These are phyloP conservation scores for Tenodera sinensis DNA, from an alignment of 2,888 invertebrate species.

Conservation along the genomic window DNA sequence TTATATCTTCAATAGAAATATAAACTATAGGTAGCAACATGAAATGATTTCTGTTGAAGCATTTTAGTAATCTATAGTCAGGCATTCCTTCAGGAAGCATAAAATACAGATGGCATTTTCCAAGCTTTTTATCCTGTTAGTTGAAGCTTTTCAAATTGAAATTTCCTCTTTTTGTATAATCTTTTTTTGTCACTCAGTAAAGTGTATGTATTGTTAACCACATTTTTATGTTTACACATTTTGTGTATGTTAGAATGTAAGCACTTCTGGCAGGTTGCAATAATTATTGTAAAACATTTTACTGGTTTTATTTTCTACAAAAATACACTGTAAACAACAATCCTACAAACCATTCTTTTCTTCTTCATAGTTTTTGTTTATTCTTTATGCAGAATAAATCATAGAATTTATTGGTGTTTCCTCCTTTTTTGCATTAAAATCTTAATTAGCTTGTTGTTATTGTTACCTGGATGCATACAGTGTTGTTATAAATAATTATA, in stretches of 20 bases:
- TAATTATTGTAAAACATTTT: background rate
- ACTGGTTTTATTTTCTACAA: background rate
- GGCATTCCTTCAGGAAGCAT: background rate
- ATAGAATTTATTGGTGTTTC: background rate
- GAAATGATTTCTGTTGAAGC: background rate
- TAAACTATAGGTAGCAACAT: background rate
- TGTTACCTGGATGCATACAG: constrained; percentile 6
- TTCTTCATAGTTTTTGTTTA: background rate
- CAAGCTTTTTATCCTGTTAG: background rate
- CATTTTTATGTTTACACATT: background rate
- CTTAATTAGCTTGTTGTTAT: background rate
- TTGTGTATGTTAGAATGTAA: background rate
- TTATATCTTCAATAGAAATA: background rate
- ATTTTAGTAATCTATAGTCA: background rate
- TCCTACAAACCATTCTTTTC: background rate
- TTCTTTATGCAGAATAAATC: background rate
- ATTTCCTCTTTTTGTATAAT: background rate
- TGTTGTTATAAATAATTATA: background rate
- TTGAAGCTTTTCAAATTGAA: background rate
- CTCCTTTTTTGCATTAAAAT: background rate
- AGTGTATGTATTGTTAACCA: no score
- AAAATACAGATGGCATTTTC: background rate
- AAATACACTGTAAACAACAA: no score
- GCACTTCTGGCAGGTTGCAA: background rate
- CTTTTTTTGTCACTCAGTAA: background rate